Base-by-base conservation (phyloP, 2,888 invertebrate species). In the Melolontha melolontha region DNA sequence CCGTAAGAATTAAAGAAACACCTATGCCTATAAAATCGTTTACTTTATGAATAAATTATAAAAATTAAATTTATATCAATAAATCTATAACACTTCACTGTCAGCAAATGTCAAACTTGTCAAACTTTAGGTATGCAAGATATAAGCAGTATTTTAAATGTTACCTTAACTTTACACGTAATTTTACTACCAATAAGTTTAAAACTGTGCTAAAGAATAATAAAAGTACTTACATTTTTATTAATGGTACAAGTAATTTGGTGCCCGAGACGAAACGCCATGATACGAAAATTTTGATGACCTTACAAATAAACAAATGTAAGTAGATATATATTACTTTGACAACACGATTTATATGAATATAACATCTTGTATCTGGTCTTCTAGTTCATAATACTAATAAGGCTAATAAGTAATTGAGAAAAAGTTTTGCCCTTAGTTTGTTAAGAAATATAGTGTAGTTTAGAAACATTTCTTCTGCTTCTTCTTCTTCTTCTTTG, bases 211-310 rank as follows among this genome's bases (percentile, higher is more conserved):
- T 11, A 1, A 55, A 55, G 11, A 40, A 40, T 22, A 12, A n/a
- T 34, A 59, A 55, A 66, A 63, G 29, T 62, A 75, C 75, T 74
- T 72, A 75, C 75, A 49, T 68, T 64, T 70, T 70, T 71, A 27
- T 68, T 66, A 40, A 71, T 41, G 63, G 63, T 70, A 74, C 74
- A 67, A 52, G 70, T 64, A 72, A 74, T 75, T 75, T 75, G 72
- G 72, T 72, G 70, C 55, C 72, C 69, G 57, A 70, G 70, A 62
- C 73, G 70, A 70, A 74, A 72, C 70, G 73, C 74, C 75, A 75
- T 75, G 47, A 62, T 68, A 69, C 69, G 52, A 47, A 69, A 69
- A 69, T 69, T 69, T 69, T 69, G 69, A 69, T 62, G 54, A 41
- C 39, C 52, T 50, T 55, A 67, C 34, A 70, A 70, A 68, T 68